phyloP scores from a whole-genome alignment of 2,113 vertebrate species.

The Atractosteus spatula region DNA sequence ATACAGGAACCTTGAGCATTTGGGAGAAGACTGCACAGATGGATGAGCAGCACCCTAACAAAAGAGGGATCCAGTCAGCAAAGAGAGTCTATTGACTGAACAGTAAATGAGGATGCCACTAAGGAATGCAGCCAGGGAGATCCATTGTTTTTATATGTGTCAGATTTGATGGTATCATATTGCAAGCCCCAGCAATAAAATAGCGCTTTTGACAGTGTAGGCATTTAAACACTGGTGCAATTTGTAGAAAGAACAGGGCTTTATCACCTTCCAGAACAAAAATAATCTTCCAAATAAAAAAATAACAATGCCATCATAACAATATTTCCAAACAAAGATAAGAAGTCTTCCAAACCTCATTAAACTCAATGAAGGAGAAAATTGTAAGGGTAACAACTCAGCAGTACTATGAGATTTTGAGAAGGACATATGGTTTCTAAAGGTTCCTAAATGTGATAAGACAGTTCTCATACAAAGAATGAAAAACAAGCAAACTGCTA shows the following conservation, averaged over 20 bases:
- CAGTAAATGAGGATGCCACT: no score
- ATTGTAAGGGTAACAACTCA: conserved; percentile 45
- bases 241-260: neutral
- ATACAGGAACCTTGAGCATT: conserved; percentile 22
- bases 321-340: conserved; percentile 14
- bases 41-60: no score
- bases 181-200: neutral
- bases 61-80: no score
- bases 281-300: no score
- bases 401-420: conserved; percentile 37
- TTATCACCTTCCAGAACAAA: neutral
- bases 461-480: no score
- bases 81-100: no score
- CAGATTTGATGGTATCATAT: neutral
- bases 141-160: neutral
- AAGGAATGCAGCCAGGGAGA: no score
- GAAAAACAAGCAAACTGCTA: no score
- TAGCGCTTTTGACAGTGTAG: neutral
- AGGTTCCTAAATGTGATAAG: no score
- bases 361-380: conserved; percentile 61
- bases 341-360: conserved; percentile 47
- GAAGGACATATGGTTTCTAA: neutral
- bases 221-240: no score
- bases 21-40: no score
- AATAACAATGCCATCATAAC: no score